Conservation (phyloP, 2,113 vertebrate genomes). For the cat (Felis catus) region F.catus_Fca126_mat1.0 CM031415.1:53581001-53581500, state of each 20-base stretch:
- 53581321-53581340: neutral
- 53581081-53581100: neutral
- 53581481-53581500: neutral
- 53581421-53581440: neutral
- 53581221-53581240: neutral
- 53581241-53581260: neutral
- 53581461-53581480: neutral
- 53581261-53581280: neutral
- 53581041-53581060: neutral
- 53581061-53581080: neutral
- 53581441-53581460: neutral
- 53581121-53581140: neutral
- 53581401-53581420: slow-evolving; percentile 20
- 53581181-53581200: neutral
- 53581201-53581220: neutral
- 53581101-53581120: neutral
- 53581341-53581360: neutral
- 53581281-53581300: neutral
- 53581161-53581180: neutral
- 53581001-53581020: neutral
- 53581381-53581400: neutral
- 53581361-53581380: neutral
- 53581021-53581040: neutral
- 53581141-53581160: neutral
- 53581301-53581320: neutral